phyloP scores from a whole-genome alignment of 2,113 vertebrate genomes.

The Tympanuchus pallidicinctus region DNA sequence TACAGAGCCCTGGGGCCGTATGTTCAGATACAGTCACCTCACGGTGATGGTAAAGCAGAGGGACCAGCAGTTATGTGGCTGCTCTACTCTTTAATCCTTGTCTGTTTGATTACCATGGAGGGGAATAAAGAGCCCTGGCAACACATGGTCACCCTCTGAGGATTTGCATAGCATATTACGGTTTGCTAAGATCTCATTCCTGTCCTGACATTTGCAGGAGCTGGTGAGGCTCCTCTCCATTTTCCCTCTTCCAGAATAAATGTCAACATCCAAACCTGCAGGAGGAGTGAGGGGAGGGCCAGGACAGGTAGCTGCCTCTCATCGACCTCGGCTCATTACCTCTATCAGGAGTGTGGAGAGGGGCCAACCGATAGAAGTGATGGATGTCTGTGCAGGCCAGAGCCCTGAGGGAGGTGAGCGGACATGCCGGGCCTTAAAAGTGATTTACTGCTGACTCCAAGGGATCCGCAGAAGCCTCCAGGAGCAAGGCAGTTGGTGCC shows the following conservation, averaged over 20 bases:
- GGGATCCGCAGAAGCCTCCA: not conserved
- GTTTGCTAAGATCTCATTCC: slow-evolving; percentile 46
- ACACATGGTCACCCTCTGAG: not conserved
- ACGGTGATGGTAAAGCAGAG: not conserved
- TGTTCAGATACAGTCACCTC: not conserved
- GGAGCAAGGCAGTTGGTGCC: not conserved
- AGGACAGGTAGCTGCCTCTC: not conserved
- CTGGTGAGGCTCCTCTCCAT: slow-evolving; percentile 12
- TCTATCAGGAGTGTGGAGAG: not conserved
- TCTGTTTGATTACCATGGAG: not conserved
- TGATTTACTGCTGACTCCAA: not conserved
- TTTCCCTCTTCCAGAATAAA: slow-evolving; percentile 46
- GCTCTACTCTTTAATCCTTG: slow-evolving; percentile 26
- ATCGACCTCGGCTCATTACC: not conserved
- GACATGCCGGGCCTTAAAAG: not conserved
- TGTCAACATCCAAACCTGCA: slow-evolving; percentile 31
- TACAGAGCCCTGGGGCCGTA: rapidly evolving
- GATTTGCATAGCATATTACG: slow-evolving; percentile 63
- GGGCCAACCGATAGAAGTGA: not conserved
- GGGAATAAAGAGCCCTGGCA: slow-evolving; percentile 33
- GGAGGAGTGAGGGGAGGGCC: not conserved
- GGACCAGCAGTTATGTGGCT: not conserved
- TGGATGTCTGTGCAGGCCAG: not conserved
- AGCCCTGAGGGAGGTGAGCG: not conserved
- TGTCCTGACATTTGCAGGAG: slow-evolving; percentile 57